Evolutionary conservation across 2,113 vertebrate species (phyloP).

Genomic region (Leptodactylus fuscus): DNA sequence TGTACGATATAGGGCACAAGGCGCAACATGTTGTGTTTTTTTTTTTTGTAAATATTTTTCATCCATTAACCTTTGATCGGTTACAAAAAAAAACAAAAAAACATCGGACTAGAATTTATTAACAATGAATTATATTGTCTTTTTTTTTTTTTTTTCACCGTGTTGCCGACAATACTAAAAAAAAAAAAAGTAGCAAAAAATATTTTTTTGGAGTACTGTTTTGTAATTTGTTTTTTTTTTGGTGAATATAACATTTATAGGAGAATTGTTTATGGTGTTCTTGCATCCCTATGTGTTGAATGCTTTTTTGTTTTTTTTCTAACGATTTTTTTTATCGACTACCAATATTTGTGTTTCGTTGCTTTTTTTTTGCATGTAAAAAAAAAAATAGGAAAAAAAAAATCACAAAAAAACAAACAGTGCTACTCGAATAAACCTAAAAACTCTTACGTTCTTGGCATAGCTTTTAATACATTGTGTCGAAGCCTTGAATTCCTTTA

Average conservation of each 20-base stretch:
- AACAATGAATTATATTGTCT: constrained; percentile 76
- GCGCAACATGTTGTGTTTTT: constrained; percentile 69
- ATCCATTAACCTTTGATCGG: constrained; percentile 57
- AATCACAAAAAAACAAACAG: constrained; percentile 67
- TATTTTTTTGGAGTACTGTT: constrained; percentile 83
- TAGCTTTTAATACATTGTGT: constrained; percentile 60
- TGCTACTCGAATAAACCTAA: constrained; percentile 55
- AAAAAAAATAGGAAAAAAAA: constrained; percentile 67
- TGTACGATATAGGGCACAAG: constrained; percentile 68
- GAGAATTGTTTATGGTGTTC: constrained; percentile 69
- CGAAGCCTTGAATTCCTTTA: constrained; percentile 65
- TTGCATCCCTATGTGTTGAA: constrained; percentile 70
- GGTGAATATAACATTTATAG: constrained; percentile 77
- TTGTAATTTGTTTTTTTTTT: constrained; percentile 79
- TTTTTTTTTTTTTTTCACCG: constrained; percentile 82
- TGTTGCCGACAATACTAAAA: constrained; percentile 82
- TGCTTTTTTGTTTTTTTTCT: constrained; percentile 70
- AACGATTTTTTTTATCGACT: constrained; percentile 57
- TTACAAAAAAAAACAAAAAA: neutral
- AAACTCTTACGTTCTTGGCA: constrained; percentile 57
- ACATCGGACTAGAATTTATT: constrained; percentile 74
- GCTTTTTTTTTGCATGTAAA: constrained; percentile 68
- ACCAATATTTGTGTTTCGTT: constrained; percentile 64
- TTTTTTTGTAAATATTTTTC: constrained; percentile 67
- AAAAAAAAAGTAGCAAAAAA: constrained; percentile 84